phyloP scores from a whole-genome alignment of 2,888 invertebrate genomes.

The Mellilla xanthometata region DNA sequence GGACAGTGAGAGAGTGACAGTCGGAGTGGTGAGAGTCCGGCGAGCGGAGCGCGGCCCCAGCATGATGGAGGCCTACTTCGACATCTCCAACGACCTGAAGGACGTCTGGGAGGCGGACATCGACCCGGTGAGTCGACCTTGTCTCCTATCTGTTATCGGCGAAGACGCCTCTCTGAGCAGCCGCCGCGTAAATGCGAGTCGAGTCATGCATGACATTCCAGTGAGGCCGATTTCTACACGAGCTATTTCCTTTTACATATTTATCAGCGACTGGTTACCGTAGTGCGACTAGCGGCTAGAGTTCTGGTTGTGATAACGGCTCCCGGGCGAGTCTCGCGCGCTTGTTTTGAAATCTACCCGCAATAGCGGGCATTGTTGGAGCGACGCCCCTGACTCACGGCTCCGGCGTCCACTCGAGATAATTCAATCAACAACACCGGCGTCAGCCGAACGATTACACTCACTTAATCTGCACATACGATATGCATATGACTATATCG shows the following conservation, averaged over 20 bases:
- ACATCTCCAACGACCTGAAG: conserved; percentile 88
- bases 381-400: conserved; percentile 39
- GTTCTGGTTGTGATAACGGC: conserved; percentile 30
- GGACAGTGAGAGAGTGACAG: conserved; percentile 65
- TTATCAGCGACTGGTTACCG: conserved; percentile 19
- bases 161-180: conserved; percentile 31
- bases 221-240: conserved; percentile 25
- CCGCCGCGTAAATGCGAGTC: conserved; percentile 16
- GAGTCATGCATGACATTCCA: conserved; percentile 26
- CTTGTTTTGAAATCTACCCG: conserved; percentile 60
- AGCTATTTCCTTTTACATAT: conserved; percentile 28
- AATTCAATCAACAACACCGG: conserved; percentile 23
- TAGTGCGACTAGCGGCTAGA: conserved; percentile 25
- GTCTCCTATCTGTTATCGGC: conserved; percentile 57
- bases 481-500: no score
- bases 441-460: conserved; percentile 4
- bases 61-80: conserved; percentile 90
- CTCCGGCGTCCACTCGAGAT: conserved; percentile 24
- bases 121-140: conserved; percentile 89
- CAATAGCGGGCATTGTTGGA: conserved; percentile 35
- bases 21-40: conserved; percentile 59
- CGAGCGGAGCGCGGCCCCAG: conserved; percentile 62
- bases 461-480: conserved; percentile 3
- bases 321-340: conserved; percentile 20
- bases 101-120: conserved; percentile 92